Evolutionary conservation across 2,888 invertebrate species (phyloP).

Genomic region (Chymomyza caudatula): DNA sequence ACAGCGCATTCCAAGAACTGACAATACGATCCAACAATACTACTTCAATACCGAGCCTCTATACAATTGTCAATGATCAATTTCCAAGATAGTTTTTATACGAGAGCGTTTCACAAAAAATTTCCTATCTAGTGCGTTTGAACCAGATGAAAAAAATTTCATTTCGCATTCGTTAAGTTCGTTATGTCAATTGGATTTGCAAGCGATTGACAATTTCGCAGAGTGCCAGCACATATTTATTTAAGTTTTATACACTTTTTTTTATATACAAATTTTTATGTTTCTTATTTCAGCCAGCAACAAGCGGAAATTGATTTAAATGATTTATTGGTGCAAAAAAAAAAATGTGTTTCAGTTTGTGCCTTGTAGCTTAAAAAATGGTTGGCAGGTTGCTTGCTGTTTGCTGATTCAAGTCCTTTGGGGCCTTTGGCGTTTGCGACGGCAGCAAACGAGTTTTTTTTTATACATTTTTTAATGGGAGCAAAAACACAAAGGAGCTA

Average conservation of each 20-base stretch:
- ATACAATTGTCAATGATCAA: background rate
- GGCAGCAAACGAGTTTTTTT: background rate
- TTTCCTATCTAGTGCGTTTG: background rate
- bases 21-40: conserved; percentile 5
- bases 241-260: conserved; percentile 17
- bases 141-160: background rate
- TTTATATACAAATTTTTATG: background rate
- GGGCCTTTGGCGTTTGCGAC: conserved; percentile 31
- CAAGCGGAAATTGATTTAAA: conserved; percentile 76
- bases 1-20: conserved; percentile 37
- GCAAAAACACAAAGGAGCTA: background rate
- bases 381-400: conserved; percentile 32
- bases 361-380: conserved; percentile 26
- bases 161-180: conserved; percentile 47
- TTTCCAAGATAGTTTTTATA: background rate
- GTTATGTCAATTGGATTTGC: conserved; percentile 71
- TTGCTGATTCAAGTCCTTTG: conserved; percentile 39
- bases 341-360: conserved; percentile 20
- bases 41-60: background rate
- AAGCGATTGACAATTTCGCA: conserved; percentile 60
- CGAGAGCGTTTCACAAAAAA: background rate
- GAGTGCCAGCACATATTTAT: conserved; percentile 28
- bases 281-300: conserved; percentile 25
- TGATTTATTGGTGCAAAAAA: conserved; percentile 69
- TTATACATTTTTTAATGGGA: background rate